Evolutionary conservation across 1,140 invertebrate species (phyloP), one percentile per base, ranked within the genome.

Genomic region (Chlorops oryzae): DNA sequence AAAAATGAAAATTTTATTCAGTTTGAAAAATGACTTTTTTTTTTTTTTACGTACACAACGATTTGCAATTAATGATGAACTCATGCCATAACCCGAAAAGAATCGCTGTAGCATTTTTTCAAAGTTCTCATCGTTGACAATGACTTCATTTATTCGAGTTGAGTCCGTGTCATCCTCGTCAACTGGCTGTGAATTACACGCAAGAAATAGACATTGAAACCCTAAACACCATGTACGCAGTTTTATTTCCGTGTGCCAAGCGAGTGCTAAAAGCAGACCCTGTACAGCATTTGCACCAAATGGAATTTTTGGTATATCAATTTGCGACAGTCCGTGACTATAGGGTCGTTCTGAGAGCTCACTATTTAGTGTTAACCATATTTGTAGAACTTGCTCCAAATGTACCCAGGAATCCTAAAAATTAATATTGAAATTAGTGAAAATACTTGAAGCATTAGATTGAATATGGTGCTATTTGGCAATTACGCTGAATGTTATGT

Each of bases 321-420:
- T 78, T 5, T 86, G 77, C 62, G 83, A 69, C 39, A 74, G 73
- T n/a, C 63, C 60, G 22, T 52, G 61, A 58, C 51, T 74, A 55
- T 63, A 76, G 10, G 65, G 59, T 34, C 72, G 73, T 46, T 78
- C 72, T 4, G 72, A 65, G 46, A 75, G 66, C 41, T 77, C 78
- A 54, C 80, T 77, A 66, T 89, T 91, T 37, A 92, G 69, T 2
- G 86, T 90, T 34, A 92, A 75, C 90, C 90, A 92, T 48, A 91
- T 74, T 47, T 90, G 85, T 5, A 92, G 73, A 34, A 90, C 80
- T 57, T 87, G 80, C 70, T 92, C 88, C 61, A 91, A 76, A 63
- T 85, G 84, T 20, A 81, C 81, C 60, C 76, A 78, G 40, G 78
- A 75, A 61, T 76, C 70, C 70, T 79, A 62, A 5, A 62, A 65